These are phyloP conservation scores for Harpagifer antarcticus DNA, from an alignment of 2,797 vertebrate species.

Conservation along the genomic window DNA sequence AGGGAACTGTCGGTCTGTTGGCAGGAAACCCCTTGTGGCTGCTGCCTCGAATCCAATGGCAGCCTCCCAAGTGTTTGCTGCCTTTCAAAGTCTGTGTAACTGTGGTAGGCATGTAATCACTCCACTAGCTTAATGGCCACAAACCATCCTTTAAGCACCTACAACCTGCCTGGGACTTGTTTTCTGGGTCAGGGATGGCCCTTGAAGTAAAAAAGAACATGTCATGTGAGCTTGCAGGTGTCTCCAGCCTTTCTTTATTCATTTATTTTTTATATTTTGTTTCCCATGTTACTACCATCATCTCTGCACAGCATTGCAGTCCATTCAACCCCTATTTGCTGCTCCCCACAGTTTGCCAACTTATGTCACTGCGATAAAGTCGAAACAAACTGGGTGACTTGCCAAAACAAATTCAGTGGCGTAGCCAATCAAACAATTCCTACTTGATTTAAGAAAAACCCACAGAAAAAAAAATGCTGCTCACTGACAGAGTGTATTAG, in stretches of 20 bases:
- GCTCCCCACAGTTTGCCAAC: conserved; percentile 34
- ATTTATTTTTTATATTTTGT: background rate
- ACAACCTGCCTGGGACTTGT: conserved; percentile 40
- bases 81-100: conserved; percentile 20
- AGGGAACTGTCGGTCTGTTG: conserved; percentile 50
- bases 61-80: conserved; percentile 52
- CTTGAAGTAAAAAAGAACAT: conserved; percentile 3
- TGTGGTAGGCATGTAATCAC: conserved; percentile 28
- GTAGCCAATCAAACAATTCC: conserved; percentile 44
- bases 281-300: conserved; percentile 27
- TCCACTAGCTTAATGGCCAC: conserved; percentile 37
- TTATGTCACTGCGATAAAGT: conserved; percentile 40
- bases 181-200: conserved; percentile 42
- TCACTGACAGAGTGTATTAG: conserved; percentile 49
- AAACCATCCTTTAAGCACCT: conserved; percentile 47
- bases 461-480: conserved; percentile 45
- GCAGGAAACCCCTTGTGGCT: conserved; percentile 55
- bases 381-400: conserved; percentile 12
- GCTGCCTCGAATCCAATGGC: conserved; percentile 58
- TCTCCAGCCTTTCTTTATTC: conserved; percentile 3
- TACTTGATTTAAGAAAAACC: conserved; percentile 36
- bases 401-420: conserved; percentile 57
- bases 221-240: conserved; percentile 21
- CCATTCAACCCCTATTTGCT: conserved; percentile 2
- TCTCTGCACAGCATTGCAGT: conserved; percentile 14